A percentile compares a stretch with the other conserved stretches of the same genome.
phyloP scores from a whole-genome alignment of 2,888 invertebrate species.

The Serripes groenlandicus region DNA sequence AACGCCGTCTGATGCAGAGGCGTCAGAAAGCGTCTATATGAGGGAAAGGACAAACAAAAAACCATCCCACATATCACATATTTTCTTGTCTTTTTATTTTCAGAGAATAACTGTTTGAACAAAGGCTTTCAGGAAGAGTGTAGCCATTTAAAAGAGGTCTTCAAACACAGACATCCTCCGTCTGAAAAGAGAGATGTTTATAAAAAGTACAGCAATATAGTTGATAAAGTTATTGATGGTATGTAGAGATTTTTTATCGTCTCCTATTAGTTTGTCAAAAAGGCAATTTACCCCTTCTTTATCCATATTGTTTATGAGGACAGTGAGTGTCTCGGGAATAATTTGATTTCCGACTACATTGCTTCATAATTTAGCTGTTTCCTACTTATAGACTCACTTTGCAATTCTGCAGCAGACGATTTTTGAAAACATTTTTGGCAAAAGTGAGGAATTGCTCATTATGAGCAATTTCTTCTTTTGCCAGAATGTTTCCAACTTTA shows the following conservation, averaged over 20 bases:
- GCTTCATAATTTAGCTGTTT: no score
- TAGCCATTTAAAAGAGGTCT: slow-evolving; percentile 1
- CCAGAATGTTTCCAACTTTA: neutral
- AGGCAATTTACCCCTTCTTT: no score
- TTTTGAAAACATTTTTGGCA: neutral
- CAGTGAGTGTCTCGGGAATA: no score
- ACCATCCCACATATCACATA: neutral
- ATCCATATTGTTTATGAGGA: no score
- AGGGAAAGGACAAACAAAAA: no score
- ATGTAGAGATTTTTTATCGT: no score
- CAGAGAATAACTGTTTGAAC: slow-evolving; percentile 11
- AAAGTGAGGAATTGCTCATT: neutral
- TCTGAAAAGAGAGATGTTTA: neutral
- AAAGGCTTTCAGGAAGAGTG: slow-evolving; percentile 8
- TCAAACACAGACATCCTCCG: slow-evolving; percentile 15
- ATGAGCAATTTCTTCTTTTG: neutral
- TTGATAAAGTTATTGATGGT: slow-evolving; percentile 24
- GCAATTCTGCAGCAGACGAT: no score
- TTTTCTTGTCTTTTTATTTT: neutral
- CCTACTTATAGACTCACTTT: no score
- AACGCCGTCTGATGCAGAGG: no score
- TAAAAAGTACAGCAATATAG: neutral
- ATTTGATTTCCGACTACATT: no score
- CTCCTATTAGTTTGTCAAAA: no score
- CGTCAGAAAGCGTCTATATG: no score